Evolutionary conservation across 2,888 invertebrate species (phyloP), one percentile per base, ranked within the genome.

Genomic region (Drosophila anomelani): DNA sequence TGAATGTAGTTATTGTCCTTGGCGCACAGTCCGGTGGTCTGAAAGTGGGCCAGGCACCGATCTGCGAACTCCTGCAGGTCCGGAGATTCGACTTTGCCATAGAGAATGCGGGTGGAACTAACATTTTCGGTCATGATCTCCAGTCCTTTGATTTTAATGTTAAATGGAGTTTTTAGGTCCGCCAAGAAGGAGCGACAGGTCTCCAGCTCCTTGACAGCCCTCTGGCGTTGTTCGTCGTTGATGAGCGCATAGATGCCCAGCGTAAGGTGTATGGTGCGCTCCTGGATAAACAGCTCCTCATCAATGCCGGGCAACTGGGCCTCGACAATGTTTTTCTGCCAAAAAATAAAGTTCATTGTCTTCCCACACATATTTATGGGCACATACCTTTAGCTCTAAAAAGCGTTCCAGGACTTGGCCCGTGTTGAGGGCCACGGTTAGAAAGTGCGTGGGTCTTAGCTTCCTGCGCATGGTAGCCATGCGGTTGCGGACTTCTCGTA

Each of bases 21-120:
- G 46, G 46, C 46, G 46, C 46, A 46, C 15, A 46, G 9, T 46
- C 26, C 46, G 26, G 26, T 26, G 46, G 46, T 15, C 5, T 46
- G 46, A 26, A 46, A 46, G 26, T 46, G 26, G 26, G 26, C 26
- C 46, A 46, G 46, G 46, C 46, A 46, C 46, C 4, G 23, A 26
- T 46, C 26, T 2, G 46, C 46, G 9, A 46, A 46, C 15, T 46
- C 26, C 4, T 46, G 46, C 46, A 46, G 15, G 4, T 26, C 46
- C 46, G 46, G 26, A 9, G 15, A 15, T 15, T 46, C 46, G 23
- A 46, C 9, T 15, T 46, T 26, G 46, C 26, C 46, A 15, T 3
- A 15, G 9, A 46, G 9, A 46, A 46, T 2, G 9, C 46, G 46
- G 4, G 26, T 26, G 8, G 0, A 9, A 9, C 9, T 26, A 1